phyloP scores from a whole-genome alignment of 2,113 vertebrate species.

The Hippocampus abdominalis region DNA sequence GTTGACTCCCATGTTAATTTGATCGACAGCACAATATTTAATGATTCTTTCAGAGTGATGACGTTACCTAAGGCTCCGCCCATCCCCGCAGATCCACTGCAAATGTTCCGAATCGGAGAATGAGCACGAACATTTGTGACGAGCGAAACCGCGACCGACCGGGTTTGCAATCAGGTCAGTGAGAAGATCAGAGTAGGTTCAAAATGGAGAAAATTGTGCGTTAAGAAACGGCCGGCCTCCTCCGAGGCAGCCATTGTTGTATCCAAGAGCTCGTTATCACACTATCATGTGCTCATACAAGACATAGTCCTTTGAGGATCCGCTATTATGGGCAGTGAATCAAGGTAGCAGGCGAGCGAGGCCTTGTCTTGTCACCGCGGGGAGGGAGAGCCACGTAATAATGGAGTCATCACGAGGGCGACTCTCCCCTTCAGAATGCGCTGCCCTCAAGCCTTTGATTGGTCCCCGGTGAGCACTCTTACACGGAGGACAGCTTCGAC shows the following conservation, averaged over 20 bases:
- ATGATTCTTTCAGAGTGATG: too few relatives aligned
- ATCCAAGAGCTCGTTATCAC: conserved; percentile 29
- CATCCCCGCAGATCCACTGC: too few relatives aligned
- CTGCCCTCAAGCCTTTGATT: conserved; percentile 50
- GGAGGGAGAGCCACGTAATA: conserved; percentile 57
- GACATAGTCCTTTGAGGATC: conserved; percentile 54
- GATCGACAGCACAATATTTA: too few relatives aligned
- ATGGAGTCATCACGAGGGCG: conserved; percentile 66
- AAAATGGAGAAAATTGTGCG: background rate
- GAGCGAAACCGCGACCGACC: too few relatives aligned
- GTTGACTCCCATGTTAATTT: too few relatives aligned
- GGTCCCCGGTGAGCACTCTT: conserved; percentile 46
- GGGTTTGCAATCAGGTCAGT: background rate
- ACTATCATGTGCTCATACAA: conserved; percentile 46
- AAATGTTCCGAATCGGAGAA: too few relatives aligned
- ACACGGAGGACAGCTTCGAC: conserved; percentile 41
- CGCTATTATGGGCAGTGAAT: conserved; percentile 65
- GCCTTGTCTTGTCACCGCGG: conserved; percentile 54
- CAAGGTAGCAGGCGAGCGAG: conserved; percentile 47
- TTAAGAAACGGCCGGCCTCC: conserved; percentile 3
- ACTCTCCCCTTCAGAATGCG: conserved; percentile 51
- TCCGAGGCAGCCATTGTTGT: conserved; percentile 15
- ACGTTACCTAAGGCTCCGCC: too few relatives aligned
- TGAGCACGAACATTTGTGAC: too few relatives aligned
- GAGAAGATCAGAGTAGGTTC: background rate